Base-by-base conservation (phyloP, 2,113 vertebrate species). In the Elaphurus davidianus region DNA sequence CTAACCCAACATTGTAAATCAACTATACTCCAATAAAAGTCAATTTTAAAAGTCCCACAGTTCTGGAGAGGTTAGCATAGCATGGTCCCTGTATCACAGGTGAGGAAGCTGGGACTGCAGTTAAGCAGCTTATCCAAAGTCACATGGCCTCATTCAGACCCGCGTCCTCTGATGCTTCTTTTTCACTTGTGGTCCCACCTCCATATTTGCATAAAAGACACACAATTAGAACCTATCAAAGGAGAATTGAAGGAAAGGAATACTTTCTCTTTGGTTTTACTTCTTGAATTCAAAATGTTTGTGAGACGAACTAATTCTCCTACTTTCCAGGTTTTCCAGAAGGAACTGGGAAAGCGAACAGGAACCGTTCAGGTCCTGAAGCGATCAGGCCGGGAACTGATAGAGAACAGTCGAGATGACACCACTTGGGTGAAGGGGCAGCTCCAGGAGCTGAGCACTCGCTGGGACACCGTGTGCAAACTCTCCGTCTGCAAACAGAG, bases 381-480 rank as follows among this genome's bases (percentile, higher is more conserved):
- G 93, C 99, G 99, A 12, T 99, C 99, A 0, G 99, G 99, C 3
- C 99, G 99, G 59, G 99, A 99, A 85, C 99, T 99, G 23, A 99
- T 99, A 71, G 99, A 99, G 40, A 99, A 99, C 7, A 99, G 99
- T 62, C 98, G 99, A 0, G 99, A 99, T 0, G 99, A 99, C 98
- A 99, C 99, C 0, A 99, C 99, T 0, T 99, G 99, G 99, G 99
- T 99, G 93, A 99, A 99, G 97, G 99, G 99, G 96, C 99, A 99
- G 97, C 99, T 99, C 30, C 99, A 99, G 97, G 99, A 99, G 98
- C 99, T 99, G 52, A 99, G 99, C 98, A 99, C 99, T 98, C 99
- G 99, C 89, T 99, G 99, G 99, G 99, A 99, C 40, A 99, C 99
- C 0, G 99, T 99, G 87, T 99, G 99, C 40, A 99, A 99, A 52